Conservation (phyloP, 2,113 vertebrate genomes). For the Malaclemys terrapin region DNA sequence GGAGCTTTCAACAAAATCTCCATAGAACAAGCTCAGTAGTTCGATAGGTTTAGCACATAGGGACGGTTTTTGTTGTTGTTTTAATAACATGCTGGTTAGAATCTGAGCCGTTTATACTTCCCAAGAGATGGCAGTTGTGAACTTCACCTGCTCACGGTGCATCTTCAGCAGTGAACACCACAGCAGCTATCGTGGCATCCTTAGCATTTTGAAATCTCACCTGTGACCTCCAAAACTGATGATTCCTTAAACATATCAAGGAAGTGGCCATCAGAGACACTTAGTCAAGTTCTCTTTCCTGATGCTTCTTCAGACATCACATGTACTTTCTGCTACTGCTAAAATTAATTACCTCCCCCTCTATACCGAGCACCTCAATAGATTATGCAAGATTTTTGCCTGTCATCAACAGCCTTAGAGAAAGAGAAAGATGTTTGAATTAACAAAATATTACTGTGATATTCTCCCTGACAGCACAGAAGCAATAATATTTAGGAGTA, state of each 20-base stretch:
- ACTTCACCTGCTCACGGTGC: fast-evolving
- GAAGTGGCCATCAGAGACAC: fast-evolving
- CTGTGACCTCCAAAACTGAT: fast-evolving
- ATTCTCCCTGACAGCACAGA: conserved; percentile 35
- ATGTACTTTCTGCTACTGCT: neutral
- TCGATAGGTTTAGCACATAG: neutral
- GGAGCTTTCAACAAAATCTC: neutral
- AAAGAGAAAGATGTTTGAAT: conserved; percentile 42
- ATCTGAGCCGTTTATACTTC: fast-evolving
- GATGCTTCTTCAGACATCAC: fast-evolving
- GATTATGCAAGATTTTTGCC: conserved; percentile 17
- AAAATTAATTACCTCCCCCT: neutral
- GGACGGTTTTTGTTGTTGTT: too few relatives aligned
- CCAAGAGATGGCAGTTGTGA: fast-evolving
- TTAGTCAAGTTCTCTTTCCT: neutral
- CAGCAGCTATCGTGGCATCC: fast-evolving
- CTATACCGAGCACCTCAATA: conserved; percentile 36
- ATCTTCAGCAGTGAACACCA: fast-evolving
- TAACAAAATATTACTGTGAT: conserved; percentile 77
- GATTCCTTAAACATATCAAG: fast-evolving
- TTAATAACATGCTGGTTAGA: neutral
- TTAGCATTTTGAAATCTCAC: fast-evolving
- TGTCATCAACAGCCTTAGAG: conserved; percentile 40
- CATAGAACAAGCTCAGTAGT: neutral
- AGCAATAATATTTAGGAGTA: conserved; percentile 54